Base-by-base conservation (phyloP, 2,113 vertebrate genomes). In the Syrmaticus mikado region DNA sequence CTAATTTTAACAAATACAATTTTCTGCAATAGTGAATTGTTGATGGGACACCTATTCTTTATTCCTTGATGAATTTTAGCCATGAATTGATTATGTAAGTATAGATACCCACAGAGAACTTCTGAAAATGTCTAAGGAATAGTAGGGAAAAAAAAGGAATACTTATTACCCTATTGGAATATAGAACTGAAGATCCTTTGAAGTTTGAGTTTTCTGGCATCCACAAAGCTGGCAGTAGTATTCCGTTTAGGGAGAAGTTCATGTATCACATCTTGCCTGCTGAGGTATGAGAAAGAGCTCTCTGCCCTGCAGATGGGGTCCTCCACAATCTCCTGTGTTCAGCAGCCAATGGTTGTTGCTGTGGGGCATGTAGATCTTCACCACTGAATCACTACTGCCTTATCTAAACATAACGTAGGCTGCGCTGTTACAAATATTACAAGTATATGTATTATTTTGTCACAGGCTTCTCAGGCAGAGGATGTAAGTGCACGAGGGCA, bases 61-160 rank as follows among this genome's bases (percentile, higher is more conserved):
- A 87, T 94, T 68, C 28, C 95, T 95, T 95, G 75, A 93, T 93
- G 93, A 96, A 62, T 94, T 82, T 95, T 94, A 96, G 85, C 92
- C 90, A 58, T 94, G 92, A 92, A 90, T 94, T 94, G 77, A 88
- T 95, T 92, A 81, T 61, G 36, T 78, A 90, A 79, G 57, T 86
- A 87, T 93, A 96, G 88, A 95, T 84, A 46, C 71, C 88, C 25
- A 43, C 60, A 78, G 87, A 84, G 38, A 36, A n/a, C 74, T 92
- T 96, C 57, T 72, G 75, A 68, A 77, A 82, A 76, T 72, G 24
- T 66, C 79, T 84, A 53, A 82, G 11, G 18, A 24, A 82, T 45
- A 82, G 30, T 12, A 18, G 6, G 36, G 50, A 38, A 3, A 32
- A 28, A 66, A 66, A 72, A 25, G 1, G 21, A 68, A 18, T 36